Percentiles rank a stretch among this genome's conserved stretches.
Evolutionary conservation across 1,140 invertebrate genomes (phyloP).

Genomic region (Watersipora subatra): DNA sequence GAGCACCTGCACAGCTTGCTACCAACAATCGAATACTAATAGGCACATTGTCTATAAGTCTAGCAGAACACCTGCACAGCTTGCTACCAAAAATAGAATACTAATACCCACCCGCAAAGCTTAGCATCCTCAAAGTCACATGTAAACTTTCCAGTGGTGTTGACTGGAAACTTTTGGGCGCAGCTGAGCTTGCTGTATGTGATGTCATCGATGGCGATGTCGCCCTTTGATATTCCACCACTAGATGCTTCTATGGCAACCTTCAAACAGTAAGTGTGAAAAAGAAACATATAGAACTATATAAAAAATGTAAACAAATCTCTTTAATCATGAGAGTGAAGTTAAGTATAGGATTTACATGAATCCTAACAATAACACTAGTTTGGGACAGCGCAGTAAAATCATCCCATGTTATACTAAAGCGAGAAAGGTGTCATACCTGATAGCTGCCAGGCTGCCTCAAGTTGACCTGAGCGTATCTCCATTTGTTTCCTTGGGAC

Average conservation of each 20-base stretch:
- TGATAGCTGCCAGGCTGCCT: neutral
- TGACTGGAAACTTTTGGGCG: neutral
- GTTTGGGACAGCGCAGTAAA: no score
- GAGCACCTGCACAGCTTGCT: no score
- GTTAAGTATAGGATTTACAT: no score
- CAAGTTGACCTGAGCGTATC: neutral
- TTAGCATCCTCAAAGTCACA: constrained; percentile 19
- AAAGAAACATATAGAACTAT: neutral
- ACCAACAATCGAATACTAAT: no score
- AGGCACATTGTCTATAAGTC: no score
- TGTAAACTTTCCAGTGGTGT: neutral
- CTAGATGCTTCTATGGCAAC: neutral
- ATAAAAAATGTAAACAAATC: neutral
- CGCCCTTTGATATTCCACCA: neutral
- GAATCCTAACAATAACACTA: no score
- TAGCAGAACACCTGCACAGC: no score
- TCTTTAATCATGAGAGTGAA: neutral
- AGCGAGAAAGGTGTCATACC: no score
- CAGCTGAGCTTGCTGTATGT: constrained; percentile 3
- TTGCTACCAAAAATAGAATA: no score
- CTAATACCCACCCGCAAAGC: constrained; percentile 22
- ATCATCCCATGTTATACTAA: no score
- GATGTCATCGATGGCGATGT: constrained; percentile 14
- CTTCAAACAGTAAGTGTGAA: neutral
- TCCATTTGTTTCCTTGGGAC: constrained; percentile 21